Evolutionary conservation across 2,113 vertebrate genomes (phyloP).

Genomic region (Sturnira hondurensis): DNA sequence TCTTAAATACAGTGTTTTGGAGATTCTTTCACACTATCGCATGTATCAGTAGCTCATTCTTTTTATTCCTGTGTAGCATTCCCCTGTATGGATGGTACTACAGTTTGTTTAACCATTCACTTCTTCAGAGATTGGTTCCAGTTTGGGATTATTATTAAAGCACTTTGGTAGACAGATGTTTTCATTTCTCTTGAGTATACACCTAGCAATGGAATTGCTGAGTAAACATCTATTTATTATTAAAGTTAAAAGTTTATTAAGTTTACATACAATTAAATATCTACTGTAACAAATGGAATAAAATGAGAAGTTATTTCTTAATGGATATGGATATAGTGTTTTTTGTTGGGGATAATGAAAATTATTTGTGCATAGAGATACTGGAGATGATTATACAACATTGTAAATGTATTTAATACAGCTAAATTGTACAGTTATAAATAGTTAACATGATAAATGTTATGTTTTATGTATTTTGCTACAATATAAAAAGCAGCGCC

Average conservation of each 20-base stretch:
- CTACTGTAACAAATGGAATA: background rate
- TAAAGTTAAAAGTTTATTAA: background rate
- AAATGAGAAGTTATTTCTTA: background rate
- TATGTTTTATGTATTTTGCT: background rate
- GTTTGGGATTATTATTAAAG: background rate
- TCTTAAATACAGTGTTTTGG: background rate
- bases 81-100: background rate
- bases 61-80: background rate
- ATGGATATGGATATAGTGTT: background rate
- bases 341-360: background rate
- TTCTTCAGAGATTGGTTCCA: background rate
- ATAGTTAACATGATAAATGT: background rate
- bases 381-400: background rate
- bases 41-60: background rate
- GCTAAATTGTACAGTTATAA: background rate
- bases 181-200: background rate
- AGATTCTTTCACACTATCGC: background rate
- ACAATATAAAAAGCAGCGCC: background rate
- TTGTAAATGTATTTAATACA: background rate
- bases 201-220: background rate
- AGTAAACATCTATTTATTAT: background rate
- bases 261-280: background rate
- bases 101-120: background rate
- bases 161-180: background rate
- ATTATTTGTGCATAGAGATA: background rate